Conservation (phyloP, 1,140 invertebrate species). For the Neomicropteryx cornuta region DNA sequence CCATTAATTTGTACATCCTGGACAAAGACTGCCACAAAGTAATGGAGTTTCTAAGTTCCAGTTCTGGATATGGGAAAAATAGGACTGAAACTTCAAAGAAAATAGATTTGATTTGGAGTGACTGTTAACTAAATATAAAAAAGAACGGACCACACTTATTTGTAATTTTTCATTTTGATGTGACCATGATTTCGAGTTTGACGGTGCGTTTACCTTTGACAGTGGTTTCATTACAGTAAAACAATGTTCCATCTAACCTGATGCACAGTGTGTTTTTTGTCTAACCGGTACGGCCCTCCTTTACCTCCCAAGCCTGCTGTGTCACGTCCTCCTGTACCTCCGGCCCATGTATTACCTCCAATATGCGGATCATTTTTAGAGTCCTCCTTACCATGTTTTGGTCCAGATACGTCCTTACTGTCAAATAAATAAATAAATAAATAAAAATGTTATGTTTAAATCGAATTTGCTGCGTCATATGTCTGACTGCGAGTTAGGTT, state of each 20-base stretch:
- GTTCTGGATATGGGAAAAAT: too few relatives aligned
- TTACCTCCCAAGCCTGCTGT: conserved; percentile 91
- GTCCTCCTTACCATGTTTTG: conserved; percentile 90
- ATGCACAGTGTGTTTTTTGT: conserved; percentile 86
- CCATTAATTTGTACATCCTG: too few relatives aligned
- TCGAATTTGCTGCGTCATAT: too few relatives aligned
- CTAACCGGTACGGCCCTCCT: conserved; percentile 83
- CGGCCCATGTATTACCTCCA: conserved; percentile 94
- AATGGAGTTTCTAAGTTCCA: too few relatives aligned
- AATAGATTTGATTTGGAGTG: too few relatives aligned
- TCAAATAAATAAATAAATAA: conserved; percentile 10
- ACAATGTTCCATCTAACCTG: conserved; percentile 59
- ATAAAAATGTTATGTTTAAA: conserved; percentile 3
- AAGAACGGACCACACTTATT: neutral
- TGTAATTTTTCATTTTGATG: conserved; percentile 1
- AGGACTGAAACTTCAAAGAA: too few relatives aligned
- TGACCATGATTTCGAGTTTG: neutral
- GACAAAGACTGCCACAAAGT: too few relatives aligned
- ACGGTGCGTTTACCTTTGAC: too few relatives aligned
- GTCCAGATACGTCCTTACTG: conserved; percentile 56
- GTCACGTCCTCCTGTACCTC: conserved; percentile 82
- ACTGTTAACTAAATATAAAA: too few relatives aligned
- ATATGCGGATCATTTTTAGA: conserved; percentile 83
- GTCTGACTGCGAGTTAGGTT: neutral
- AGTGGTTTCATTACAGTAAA: too few relatives aligned